These are phyloP conservation scores for Anoplophora glabripennis DNA, from an alignment of 1,140 invertebrate genomes.

Conservation along the genomic window DNA sequence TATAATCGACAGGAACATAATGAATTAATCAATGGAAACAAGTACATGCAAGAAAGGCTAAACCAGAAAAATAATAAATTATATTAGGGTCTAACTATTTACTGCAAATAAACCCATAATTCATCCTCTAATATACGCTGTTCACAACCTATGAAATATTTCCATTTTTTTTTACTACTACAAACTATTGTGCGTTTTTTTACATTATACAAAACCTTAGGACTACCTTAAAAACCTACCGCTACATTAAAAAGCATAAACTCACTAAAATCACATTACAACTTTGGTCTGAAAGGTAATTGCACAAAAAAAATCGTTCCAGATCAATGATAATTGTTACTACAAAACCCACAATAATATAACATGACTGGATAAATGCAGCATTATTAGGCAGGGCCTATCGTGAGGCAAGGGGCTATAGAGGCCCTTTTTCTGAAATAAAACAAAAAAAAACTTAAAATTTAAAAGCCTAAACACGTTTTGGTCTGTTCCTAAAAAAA, in stretches of 20 bases:
- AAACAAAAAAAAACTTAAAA: no score
- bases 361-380: no score
- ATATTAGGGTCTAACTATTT: neutral
- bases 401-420: no score
- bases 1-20: no score
- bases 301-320: neutral
- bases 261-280: constrained; percentile 34
- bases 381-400: no score
- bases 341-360: neutral
- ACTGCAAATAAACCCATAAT: neutral
- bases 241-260: constrained; percentile 19
- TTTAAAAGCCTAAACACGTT: no score
- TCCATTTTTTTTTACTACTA: neutral
- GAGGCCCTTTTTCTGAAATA: no score
- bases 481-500: no score
- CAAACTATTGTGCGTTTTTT: constrained; percentile 14
- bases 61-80: neutral
- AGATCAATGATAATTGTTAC: neutral
- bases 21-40: no score
- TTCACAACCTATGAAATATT: constrained; percentile 1
- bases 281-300: constrained; percentile 34
- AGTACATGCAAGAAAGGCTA: no score
- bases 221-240: constrained; percentile 17
- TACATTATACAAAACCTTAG: constrained; percentile 1
- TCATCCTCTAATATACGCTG: neutral